A percentile compares a stretch with the other conserved stretches of the same genome.
phyloP scores from a whole-genome alignment of 2,797 vertebrate species.

The Triplophysa bombifrons region DNA sequence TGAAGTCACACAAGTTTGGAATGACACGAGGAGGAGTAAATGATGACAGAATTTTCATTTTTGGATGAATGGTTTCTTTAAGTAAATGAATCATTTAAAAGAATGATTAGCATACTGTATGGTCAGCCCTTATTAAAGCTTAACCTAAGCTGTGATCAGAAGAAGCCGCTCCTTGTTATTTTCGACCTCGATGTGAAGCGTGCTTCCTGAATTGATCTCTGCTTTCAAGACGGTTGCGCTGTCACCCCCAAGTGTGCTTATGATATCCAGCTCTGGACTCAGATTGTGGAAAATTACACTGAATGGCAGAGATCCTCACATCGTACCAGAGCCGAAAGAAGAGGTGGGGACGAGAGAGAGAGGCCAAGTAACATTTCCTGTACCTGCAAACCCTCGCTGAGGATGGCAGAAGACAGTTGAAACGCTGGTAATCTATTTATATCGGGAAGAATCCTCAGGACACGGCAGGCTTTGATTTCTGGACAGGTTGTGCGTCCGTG shows the following conservation, averaged over 20 bases:
- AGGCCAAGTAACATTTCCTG: constrained; percentile 66
- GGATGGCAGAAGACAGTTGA: constrained; percentile 70
- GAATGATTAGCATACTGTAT: constrained; percentile 34
- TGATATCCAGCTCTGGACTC: constrained; percentile 61
- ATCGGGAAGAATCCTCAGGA: constrained; percentile 62
- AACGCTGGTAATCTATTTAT: constrained; percentile 69
- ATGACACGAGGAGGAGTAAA: too few relatives aligned
- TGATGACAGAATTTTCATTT: too few relatives aligned
- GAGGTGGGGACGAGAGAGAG: constrained; percentile 50
- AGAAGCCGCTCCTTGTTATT: constrained; percentile 16
- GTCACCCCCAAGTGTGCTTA: constrained; percentile 60
- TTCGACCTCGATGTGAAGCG: constrained; percentile 39
- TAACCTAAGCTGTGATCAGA: constrained; percentile 19
- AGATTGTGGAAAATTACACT: constrained; percentile 49
- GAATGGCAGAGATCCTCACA: constrained; percentile 45
- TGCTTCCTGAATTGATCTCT: constrained; percentile 58
- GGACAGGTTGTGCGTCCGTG: constrained; percentile 62
- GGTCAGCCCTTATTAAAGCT: constrained; percentile 39
- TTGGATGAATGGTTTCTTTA: too few relatives aligned
- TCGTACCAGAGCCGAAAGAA: constrained; percentile 33
- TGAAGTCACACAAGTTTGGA: too few relatives aligned
- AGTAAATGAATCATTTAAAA: constrained; percentile 34
- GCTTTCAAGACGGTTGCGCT: constrained; percentile 62
- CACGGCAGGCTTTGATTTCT: constrained; percentile 61
- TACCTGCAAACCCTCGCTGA: constrained; percentile 67